A percentile compares a stretch with the other conserved stretches of the same genome.
These are phyloP conservation scores for Centruroides vittatus DNA, from an alignment of 1,140 invertebrate species.

Conservation along the genomic window DNA sequence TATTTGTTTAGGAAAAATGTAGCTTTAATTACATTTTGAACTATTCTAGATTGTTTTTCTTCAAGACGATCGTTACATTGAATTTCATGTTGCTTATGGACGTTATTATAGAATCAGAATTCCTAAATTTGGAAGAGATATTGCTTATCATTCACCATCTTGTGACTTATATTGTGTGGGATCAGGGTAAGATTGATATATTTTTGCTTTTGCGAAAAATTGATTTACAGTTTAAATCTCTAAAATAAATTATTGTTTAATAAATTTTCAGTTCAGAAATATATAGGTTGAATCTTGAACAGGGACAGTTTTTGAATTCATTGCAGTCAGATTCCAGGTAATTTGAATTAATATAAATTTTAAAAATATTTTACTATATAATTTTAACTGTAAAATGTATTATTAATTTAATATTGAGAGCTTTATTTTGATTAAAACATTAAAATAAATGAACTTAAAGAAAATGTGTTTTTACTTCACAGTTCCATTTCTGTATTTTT, in stretches of 20 bases:
- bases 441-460: no score
- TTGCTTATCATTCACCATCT: constrained; percentile 74
- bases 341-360: constrained; percentile 14
- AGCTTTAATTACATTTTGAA: no score
- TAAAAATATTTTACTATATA: no score
- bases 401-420: no score
- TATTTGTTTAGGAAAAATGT: no score
- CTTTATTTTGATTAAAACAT: no score
- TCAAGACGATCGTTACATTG: constrained; percentile 61
- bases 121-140: constrained; percentile 87
- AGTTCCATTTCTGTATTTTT: no score
- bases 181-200: constrained; percentile 42
- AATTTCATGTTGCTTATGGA: constrained; percentile 87
- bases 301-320: constrained; percentile 82
- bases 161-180: constrained; percentile 90
- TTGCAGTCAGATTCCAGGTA: constrained; percentile 55
- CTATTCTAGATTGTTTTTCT: constrained; percentile 39
- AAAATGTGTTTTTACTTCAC: no score
- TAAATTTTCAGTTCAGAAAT: constrained; percentile 58
- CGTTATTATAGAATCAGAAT: constrained; percentile 80
- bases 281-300: constrained; percentile 87
- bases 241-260: background rate
- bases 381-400: no score
- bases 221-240: no score
- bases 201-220: background rate